Base-by-base conservation (phyloP, 1,140 invertebrate species). In the Babylonia areolata region DNA sequence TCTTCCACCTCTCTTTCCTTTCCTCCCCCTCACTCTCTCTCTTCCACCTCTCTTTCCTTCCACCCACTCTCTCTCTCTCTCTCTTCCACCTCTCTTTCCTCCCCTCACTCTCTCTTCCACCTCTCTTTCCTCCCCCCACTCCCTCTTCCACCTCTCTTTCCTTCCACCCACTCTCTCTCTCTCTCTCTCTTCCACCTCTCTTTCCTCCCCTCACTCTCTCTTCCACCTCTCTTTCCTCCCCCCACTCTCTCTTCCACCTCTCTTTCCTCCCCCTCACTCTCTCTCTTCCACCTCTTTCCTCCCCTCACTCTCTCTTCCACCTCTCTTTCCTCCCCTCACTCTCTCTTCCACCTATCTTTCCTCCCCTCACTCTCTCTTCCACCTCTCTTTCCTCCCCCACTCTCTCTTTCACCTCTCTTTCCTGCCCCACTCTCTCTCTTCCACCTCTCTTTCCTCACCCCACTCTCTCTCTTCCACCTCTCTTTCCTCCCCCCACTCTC, bases 381-480 rank as follows among this genome's bases (percentile, higher is more conserved):
- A 79, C 85, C 58, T 51, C 69, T n/a, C 20, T 11, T 37, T 31
- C 69, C 54, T 37, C 3, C 58, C 39, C 20, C 40, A 2, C 37
- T 54, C 31, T 35, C 42, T 15, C 42, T 31, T 33, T 54, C 23
- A 75, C 73, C 79, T 54, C 69, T n/a, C 54, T 28, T 46, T 42
- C 35, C 37, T 79, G 51, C 5, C 69, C 40, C 42, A 37, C 82
- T 71, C 69, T 73, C 39, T 84, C n/a, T 85, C 54, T 6, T 46
- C n/a, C 51, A 51, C 40, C 84, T 79, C 40, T 85, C 28, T 58
- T n/a, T 79, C 37, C 11, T 85, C 51, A 31, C 46, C 20, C 20
- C 46, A 11, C 20, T 51, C 9, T 51, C 46, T 51, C 6, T 51
- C 9, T 51, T 20, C 20, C 46, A 51, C 6, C 20, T 20, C 20